Conservation (phyloP, 2,888 invertebrate genomes). For the Oscheius sp. region DNA sequence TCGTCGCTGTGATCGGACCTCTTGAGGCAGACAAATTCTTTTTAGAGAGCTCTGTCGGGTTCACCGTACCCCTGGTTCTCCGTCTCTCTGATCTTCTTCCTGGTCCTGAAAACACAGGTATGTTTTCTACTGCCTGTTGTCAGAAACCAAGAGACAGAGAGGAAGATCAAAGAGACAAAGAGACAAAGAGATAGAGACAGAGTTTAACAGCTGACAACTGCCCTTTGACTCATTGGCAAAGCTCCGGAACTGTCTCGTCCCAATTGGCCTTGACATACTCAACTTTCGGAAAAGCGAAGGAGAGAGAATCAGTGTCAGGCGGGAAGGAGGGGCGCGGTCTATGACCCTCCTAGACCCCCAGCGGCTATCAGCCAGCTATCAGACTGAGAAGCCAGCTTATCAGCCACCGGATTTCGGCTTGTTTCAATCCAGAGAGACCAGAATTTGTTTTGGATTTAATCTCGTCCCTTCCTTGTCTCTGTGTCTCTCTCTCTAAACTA, state of each 20-base stretch:
- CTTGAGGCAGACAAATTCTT: too few relatives aligned
- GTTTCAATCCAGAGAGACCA: background rate
- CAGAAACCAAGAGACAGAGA: too few relatives aligned
- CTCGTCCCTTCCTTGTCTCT: background rate
- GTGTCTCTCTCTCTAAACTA: background rate
- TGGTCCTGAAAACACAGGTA: too few relatives aligned
- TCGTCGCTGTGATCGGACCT: too few relatives aligned
- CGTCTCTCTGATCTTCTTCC: background rate
- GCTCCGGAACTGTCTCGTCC: background rate
- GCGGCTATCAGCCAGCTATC: background rate
- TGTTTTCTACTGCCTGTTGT: too few relatives aligned
- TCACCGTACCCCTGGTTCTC: too few relatives aligned
- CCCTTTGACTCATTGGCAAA: constrained; percentile 19
- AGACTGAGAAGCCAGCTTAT: background rate
- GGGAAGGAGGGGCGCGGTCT: constrained; percentile 2
- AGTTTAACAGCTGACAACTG: too few relatives aligned
- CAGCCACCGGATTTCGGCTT: constrained; percentile 12
- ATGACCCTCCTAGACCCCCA: background rate
- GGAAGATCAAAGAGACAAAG: too few relatives aligned
- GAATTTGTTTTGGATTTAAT: background rate
- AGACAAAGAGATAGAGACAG: too few relatives aligned
- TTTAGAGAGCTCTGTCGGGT: too few relatives aligned
- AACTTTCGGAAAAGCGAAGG: constrained; percentile 20
- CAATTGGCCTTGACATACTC: constrained; percentile 31
- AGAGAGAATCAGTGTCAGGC: constrained; percentile 32